Base-by-base conservation (phyloP, 2,113 vertebrate genomes). In the Leptobrachium leishanense region DNA sequence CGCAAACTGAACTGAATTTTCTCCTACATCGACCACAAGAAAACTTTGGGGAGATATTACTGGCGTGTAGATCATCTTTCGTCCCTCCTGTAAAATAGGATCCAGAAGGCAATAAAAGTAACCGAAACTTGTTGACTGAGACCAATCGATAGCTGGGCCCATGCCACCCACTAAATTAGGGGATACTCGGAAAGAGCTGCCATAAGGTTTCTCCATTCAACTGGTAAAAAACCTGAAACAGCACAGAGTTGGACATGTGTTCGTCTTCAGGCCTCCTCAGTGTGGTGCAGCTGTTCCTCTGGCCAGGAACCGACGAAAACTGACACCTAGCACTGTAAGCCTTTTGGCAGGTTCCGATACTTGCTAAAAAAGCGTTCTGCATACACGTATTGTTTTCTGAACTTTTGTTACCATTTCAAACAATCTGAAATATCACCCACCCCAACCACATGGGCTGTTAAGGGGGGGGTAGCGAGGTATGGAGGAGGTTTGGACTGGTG, bases 251-350 rank as follows among this genome's bases (percentile, higher is more conserved):
- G 7, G 72, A 68, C 57, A 57, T 0, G 0, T 0, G 0, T 12
- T 68, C 77, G 73, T 67, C 46, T 77, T 0, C 0, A 77, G 84
- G 86, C 80, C 74, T 86, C 42, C 78, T 77, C 0, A 0, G 74
- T 72, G 82, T 68, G 75, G 20, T 76, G 87, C 86, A 88, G 85
- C 87, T 88, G 87, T 83, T 76, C 41, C 0, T 6, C 3, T 81
- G 39, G 80, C 64, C 0, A 2, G 69, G 70, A 68, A 80, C 80
- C 65, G 43, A 0, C 74, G 75, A n/a, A 2, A 0, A 39, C 68
- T 68, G 79, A 80, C 75, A 77, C 78, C 76, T 78, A 73, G 76
- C 82, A 82, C 75, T 1, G 0, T 74, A 75, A 80, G 68, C 79
- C 81, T 71, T 80, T 74, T 84, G 87, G 81, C 76, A 71, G 2